These are phyloP conservation scores for Lepidochitona cinerea DNA, from an alignment of 2,888 invertebrate species.

Conservation along the genomic window DNA sequence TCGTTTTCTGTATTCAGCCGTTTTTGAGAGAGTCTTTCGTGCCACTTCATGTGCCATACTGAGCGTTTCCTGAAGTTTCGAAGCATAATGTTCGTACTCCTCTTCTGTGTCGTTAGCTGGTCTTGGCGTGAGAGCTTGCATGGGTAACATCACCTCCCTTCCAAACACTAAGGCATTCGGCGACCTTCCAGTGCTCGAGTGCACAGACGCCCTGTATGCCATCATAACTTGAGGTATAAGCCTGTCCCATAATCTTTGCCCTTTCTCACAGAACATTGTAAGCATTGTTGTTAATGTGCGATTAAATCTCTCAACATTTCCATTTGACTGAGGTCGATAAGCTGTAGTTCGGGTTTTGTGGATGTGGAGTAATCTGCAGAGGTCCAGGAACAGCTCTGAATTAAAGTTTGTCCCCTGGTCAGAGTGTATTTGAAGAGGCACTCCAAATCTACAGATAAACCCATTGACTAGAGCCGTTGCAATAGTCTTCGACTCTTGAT, in stretches of 20 bases:
- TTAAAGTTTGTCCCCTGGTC: conserved; percentile 20
- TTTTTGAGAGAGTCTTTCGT: background rate
- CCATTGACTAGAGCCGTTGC: background rate
- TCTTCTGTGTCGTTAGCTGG: background rate
- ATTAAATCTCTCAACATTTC: conserved; percentile 28
- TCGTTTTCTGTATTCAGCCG: background rate
- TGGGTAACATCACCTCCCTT: background rate
- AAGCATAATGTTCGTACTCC: background rate
- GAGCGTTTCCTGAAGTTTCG: background rate
- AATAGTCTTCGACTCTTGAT: background rate
- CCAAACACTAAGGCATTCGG: background rate
- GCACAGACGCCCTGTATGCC: conserved; percentile 27
- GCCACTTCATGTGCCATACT: background rate
- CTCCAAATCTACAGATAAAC: conserved; percentile 15
- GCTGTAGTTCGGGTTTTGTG: conserved; percentile 22
- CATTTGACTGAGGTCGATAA: conserved; percentile 26
- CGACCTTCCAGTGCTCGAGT: conserved; percentile 13
- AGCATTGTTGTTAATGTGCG: conserved; percentile 22
- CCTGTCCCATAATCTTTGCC: conserved; percentile 23
- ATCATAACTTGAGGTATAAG: conserved; percentile 29
- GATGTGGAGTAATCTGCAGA: conserved; percentile 25
- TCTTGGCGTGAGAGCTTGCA: background rate
- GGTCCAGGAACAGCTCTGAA: conserved; percentile 16
- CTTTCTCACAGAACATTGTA: conserved; percentile 11
- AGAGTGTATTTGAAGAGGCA: conserved; percentile 14